Base-by-base conservation (phyloP, 2,113 vertebrate species). In the Hyperoodon ampullatus region DNA sequence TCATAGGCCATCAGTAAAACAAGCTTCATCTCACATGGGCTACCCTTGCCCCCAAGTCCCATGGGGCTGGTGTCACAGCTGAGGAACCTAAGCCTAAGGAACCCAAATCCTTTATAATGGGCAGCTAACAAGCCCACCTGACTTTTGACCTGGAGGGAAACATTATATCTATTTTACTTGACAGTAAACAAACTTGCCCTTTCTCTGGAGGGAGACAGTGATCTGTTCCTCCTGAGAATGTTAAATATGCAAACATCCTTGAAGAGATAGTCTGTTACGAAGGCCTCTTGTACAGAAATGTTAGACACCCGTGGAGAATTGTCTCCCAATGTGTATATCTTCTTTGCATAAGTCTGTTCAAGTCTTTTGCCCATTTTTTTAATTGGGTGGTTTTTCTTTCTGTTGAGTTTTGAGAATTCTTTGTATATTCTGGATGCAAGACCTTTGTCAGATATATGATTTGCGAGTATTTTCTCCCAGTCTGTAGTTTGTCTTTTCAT, bases 371-470 rank as follows among this genome's bases (percentile, higher is more conserved):
- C 53, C 58, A 66, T 83, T 94, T 93, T 83, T 58, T 33, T n/a
- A 11, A 23, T 47, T 87, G 58, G 18, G 18, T 93, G 91, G 23
- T 55, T 89, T 96, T 85, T 63, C 63, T 90, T 72, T 47, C 18
- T 72, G 0, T 71, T 80, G 44, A 65, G 14, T 39, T 93, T 80
- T 80, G 72, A 47, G 61, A 47, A 35, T 77, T 75, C 8, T 70
- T 70, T 7, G 21, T 42, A 24, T 75, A 24, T 93, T 63, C 44
- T 71, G 28, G 11, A 33, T 63, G 78, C 47, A 71, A n/a, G 23
- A 47, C 35, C 28, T 96, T 93, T 89, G 71, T 65, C 35, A 80
- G 53, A 90, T 72, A 35, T 8, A 35, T 66, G 95, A 74, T 89
- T 78, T 55, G 4, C 58, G 72, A 33, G 21, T 86, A 65, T 61